phyloP scores from a whole-genome alignment of 2,888 invertebrate genomes.

The Carabus problematicus region DNA sequence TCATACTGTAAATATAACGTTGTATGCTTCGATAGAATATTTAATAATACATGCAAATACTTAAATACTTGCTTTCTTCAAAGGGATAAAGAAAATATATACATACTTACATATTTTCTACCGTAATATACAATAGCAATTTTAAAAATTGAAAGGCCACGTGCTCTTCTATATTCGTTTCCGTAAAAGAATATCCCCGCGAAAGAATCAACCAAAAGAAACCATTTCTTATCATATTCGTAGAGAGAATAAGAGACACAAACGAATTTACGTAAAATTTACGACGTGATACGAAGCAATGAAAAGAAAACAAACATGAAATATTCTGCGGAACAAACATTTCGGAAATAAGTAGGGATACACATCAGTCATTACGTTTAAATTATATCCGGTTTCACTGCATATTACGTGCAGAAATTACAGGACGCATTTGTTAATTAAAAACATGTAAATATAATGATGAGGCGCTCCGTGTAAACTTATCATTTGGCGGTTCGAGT shows the following conservation, averaged over 20 bases:
- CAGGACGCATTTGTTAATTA: slow-evolving; percentile 28
- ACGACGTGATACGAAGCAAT: slow-evolving; percentile 3
- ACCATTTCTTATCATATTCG: neutral
- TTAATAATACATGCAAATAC: no score
- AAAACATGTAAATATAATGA: slow-evolving; percentile 24
- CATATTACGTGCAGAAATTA: slow-evolving; percentile 14
- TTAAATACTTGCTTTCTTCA: no score
- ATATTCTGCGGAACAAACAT: slow-evolving; percentile 3
- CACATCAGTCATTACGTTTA: slow-evolving; percentile 10
- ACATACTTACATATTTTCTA: no score
- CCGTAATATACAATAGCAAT: no score
- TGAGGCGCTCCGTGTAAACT: neutral
- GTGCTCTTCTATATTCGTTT: no score
- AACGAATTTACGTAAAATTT: neutral
- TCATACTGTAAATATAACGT: no score
- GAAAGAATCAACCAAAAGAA: no score
- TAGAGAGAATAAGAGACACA: neutral
- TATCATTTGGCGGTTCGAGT: slow-evolving; percentile 19
- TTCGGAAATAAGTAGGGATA: slow-evolving; percentile 14
- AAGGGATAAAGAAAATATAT: no score
- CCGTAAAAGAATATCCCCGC: no score
- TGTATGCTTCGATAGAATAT: no score
- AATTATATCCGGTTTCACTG: slow-evolving; percentile 23
- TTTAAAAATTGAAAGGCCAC: no score
- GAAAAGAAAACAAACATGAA: slow-evolving; percentile 2